A percentile compares a stretch with the other conserved stretches of the same genome.
Conservation (phyloP, 2,113 vertebrate genomes). For the Clinocottus analis region DNA sequence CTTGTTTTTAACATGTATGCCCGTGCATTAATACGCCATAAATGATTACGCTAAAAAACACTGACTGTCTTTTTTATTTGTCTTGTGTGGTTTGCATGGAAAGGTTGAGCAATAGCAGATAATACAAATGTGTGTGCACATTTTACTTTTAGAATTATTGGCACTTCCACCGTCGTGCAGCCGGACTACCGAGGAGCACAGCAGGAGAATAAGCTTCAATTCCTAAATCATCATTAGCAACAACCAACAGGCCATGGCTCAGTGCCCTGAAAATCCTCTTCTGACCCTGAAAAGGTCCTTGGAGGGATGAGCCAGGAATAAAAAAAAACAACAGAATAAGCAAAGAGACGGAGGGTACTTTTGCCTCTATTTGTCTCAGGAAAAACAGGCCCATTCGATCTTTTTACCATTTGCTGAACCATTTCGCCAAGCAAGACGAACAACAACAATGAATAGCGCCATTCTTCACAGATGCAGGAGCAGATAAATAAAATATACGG, state of each 20-base stretch:
- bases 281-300: conserved; percentile 50
- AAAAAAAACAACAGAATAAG: conserved; percentile 36
- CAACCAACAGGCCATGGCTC: conserved; percentile 42
- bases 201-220: conserved; percentile 37
- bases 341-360: conserved; percentile 42
- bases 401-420: conserved; percentile 48
- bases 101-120: neutral
- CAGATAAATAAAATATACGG: conserved; percentile 70
- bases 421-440: conserved; percentile 45
- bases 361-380: conserved; percentile 59
- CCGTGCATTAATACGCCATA: neutral
- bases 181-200: conserved; percentile 24
- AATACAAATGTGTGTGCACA: conserved; percentile 3
- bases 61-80: neutral
- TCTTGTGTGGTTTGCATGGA: neutral
- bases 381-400: conserved; percentile 52
- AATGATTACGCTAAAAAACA: neutral
- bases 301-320: conserved; percentile 40
- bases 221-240: conserved; percentile 53
- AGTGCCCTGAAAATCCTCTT: conserved; percentile 42
- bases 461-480: conserved; percentile 60
- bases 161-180: conserved; percentile 13
- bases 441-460: conserved; percentile 53
- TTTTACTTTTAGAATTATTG: conserved; percentile 12
- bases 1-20: neutral